Conservation (phyloP, 2,797 vertebrate genomes). For the Rousettus madagascariensis region DNA sequence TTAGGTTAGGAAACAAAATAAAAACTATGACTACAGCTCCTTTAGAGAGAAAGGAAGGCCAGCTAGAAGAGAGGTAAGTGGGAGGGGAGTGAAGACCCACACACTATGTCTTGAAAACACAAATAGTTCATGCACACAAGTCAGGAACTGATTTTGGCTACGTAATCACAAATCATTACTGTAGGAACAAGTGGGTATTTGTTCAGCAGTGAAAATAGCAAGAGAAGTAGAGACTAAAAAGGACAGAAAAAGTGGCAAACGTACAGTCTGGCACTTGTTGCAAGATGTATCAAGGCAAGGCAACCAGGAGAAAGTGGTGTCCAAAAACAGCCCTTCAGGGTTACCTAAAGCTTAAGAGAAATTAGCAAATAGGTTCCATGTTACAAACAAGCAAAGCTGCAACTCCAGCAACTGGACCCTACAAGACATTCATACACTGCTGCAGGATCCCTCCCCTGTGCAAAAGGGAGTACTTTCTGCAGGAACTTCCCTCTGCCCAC, state of each 20-base stretch:
- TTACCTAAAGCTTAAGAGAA: background rate
- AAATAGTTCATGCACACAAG: background rate
- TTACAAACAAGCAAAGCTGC: background rate
- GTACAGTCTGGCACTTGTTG: background rate
- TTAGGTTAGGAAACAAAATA: background rate
- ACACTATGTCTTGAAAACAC: background rate
- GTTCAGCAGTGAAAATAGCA: background rate
- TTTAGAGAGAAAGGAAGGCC: background rate
- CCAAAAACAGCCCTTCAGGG: background rate
- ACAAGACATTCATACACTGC: background rate
- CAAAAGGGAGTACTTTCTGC: background rate
- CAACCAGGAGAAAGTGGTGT: background rate
- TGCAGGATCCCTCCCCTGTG: background rate
- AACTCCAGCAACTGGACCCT: background rate
- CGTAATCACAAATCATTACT: background rate
- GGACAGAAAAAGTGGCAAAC: slow-evolving; percentile 13
- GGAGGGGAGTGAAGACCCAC: background rate
- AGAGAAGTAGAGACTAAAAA: background rate
- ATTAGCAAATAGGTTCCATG: background rate
- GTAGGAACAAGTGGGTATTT: slow-evolving; percentile 47
- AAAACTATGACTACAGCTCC: background rate
- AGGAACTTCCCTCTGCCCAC: background rate
- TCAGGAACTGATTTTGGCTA: slow-evolving; percentile 9
- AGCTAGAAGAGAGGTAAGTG: background rate
- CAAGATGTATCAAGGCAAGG: background rate